A percentile compares a stretch with the other conserved stretches of the same genome.
These are phyloP conservation scores for Caenorhabditis inopinata DNA, from an alignment of 1,140 invertebrate species.

Conservation along the genomic window DNA sequence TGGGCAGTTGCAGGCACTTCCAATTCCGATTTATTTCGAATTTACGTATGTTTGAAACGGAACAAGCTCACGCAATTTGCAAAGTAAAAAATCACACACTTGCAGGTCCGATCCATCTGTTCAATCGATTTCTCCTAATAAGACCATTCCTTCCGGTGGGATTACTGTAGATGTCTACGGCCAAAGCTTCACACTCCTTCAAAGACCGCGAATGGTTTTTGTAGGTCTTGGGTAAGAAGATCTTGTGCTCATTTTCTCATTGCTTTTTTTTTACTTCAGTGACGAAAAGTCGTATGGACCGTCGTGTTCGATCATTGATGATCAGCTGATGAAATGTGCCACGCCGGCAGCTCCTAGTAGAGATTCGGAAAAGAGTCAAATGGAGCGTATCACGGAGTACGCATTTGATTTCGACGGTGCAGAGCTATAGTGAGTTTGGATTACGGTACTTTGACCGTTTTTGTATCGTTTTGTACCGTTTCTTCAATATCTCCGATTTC, in stretches of 20 bases:
- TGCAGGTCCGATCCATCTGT: conserved; percentile 35
- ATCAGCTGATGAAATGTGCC: conserved; percentile 44
- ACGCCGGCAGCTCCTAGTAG: conserved; percentile 46
- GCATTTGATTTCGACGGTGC: conserved; percentile 60
- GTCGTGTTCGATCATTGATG: not conserved
- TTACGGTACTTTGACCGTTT: not conserved
- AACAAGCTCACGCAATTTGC: too few species aligned
- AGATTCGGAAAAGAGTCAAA: not conserved
- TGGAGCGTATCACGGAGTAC: conserved; percentile 39
- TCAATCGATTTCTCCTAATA: conserved; percentile 21
- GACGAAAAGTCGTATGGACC: conserved; percentile 12
- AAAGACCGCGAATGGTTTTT: conserved; percentile 45
- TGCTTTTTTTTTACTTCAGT: not conserved
- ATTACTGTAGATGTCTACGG: conserved; percentile 41
- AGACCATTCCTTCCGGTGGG: conserved; percentile 30
- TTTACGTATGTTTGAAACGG: conserved; percentile 26
- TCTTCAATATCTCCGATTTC: not conserved
- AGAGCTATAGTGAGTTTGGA: conserved; percentile 47
- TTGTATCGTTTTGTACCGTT: too few species aligned
- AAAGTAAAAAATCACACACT: not conserved
- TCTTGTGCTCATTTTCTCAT: not conserved
- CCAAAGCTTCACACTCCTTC: conserved; percentile 38
- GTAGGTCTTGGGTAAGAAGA: not conserved
- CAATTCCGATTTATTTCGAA: conserved; percentile 14
- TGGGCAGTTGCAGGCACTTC: conserved; percentile 35